phyloP scores from a whole-genome alignment of 53 echinoderm and acorn worm genomes.

The Holothuria scabra region DNA sequence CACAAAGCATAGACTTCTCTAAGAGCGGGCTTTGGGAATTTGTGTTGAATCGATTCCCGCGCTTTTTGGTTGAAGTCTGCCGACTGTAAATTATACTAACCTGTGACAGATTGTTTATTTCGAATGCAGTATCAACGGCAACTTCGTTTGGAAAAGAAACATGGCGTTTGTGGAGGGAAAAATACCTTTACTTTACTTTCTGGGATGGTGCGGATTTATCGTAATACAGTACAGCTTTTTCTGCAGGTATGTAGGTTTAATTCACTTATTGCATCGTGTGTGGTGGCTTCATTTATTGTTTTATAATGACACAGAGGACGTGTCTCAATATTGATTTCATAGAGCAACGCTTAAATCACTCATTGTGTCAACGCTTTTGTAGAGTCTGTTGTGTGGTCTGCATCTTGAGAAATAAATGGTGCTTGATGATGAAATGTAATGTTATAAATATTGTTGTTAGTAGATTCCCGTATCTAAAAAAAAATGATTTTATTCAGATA shows the following conservation, averaged over 20 bases:
- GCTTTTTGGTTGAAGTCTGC: conserved; percentile 40
- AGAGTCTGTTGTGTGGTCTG: too few relatives aligned
- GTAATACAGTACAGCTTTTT: conserved; percentile 22
- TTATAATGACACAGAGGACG: not conserved
- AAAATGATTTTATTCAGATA: too few relatives aligned
- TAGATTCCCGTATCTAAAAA: too few relatives aligned
- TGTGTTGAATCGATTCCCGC: conserved; percentile 46
- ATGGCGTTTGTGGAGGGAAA: conserved; percentile 16
- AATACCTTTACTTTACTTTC: conserved; percentile 29
- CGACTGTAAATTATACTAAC: conserved; percentile 29
- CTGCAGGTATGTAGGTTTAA: conserved; percentile 4
- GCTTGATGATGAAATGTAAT: too few relatives aligned
- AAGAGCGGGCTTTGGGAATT: conserved; percentile 40
- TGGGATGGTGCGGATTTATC: conserved; percentile 5
- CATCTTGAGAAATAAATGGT: too few relatives aligned
- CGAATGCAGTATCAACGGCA: conserved; percentile 27
- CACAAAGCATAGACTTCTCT: conserved; percentile 36
- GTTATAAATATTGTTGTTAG: too few relatives aligned
- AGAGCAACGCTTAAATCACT: too few relatives aligned
- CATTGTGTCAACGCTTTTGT: too few relatives aligned
- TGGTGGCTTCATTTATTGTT: conserved; percentile 31
- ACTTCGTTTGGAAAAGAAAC: conserved; percentile 1
- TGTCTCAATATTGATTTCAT: conserved; percentile 10
- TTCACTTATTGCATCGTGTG: conserved; percentile 30
- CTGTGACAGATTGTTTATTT: conserved; percentile 20